Base-by-base conservation (phyloP, 2,113 vertebrate genomes). In the Oryzias woworae region DNA sequence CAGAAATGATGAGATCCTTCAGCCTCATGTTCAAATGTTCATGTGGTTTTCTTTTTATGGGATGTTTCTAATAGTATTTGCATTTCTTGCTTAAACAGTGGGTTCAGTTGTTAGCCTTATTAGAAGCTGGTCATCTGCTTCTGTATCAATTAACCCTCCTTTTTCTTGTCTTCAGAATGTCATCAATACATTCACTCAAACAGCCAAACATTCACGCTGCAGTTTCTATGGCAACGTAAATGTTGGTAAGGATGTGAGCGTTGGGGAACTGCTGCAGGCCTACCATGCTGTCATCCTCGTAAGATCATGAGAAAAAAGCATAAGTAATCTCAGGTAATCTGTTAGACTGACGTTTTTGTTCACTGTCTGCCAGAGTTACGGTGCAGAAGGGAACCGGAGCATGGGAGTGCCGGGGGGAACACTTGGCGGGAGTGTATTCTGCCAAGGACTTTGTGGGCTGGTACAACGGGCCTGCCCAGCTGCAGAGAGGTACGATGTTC, bases 401-500 rank as follows among this genome's bases (percentile, higher is more conserved):
- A 81, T 98, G 79, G 94, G 88, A 0, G 92, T 99, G 17, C 93
- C 95, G 0, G 96, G 96, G n/a, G 0, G 96, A 98, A 81, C 77
- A 93, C 17, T 75, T 99, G 17, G 51, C 77, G 0, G 95, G 96
- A 0, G 94, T 98, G 8, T 88, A 94, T 53, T 92, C 97, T 0
- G 97, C 97, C 14, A 93, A 95, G 84, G 92, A 94, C 5, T 97
- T 99, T 0, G 97, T 99, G n/a, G 97, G 95, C 66, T 99, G 97
- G 97, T 99, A 98, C 88, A 99, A 99, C 0, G 97, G 97, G 17
- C 80, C n/a, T 96, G 46, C 97, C 97, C 0, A 90, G 88, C 80
- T 96, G 95, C 80, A 81, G 5, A 69, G 72, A 93, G 53, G 97
- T 99, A 36, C 36, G 36, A 2, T 10, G 10, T 36, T 3, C 10